phyloP scores from a whole-genome alignment of 2,113 vertebrate genomes.

The Potamarius usumacintae region DNA sequence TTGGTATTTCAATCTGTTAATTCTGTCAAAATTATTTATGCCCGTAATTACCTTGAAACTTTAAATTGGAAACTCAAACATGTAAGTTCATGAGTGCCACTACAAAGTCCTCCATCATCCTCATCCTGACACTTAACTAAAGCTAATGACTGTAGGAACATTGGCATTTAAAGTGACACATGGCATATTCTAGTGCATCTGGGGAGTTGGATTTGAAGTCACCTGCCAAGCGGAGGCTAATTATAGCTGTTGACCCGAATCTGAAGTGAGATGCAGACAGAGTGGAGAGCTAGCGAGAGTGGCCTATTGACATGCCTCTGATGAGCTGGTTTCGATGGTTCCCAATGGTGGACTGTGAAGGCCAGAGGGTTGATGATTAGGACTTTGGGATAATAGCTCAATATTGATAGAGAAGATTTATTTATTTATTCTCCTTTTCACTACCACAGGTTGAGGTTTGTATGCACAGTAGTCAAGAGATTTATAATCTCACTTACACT shows the following conservation, averaged over 20 bases:
- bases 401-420: background rate
- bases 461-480: background rate
- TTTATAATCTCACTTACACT: background rate
- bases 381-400: constrained; percentile 10
- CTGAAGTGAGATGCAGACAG: constrained; percentile 44
- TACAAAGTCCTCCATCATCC: constrained; percentile 23
- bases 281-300: constrained; percentile 47
- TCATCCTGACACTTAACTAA: constrained; percentile 31
- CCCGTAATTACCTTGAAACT: background rate
- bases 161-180: constrained; percentile 43
- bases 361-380: constrained; percentile 1
- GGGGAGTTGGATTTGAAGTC: constrained; percentile 42
- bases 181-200: constrained; percentile 37
- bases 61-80: constrained; percentile 1
- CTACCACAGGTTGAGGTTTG: background rate
- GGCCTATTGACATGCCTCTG: constrained; percentile 24
- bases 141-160: constrained; percentile 1
- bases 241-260: constrained; percentile 44
- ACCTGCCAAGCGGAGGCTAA: constrained; percentile 37
- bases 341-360: constrained; percentile 20
- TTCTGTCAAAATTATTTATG: constrained; percentile 14
- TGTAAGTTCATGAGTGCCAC: background rate
- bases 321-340: constrained; percentile 37
- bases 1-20: background rate
- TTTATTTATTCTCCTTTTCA: background rate